Percentiles rank a stretch among this genome's conserved stretches.
Conservation (phyloP, 1,140 invertebrate genomes). For the Hyles vespertilio region DNA sequence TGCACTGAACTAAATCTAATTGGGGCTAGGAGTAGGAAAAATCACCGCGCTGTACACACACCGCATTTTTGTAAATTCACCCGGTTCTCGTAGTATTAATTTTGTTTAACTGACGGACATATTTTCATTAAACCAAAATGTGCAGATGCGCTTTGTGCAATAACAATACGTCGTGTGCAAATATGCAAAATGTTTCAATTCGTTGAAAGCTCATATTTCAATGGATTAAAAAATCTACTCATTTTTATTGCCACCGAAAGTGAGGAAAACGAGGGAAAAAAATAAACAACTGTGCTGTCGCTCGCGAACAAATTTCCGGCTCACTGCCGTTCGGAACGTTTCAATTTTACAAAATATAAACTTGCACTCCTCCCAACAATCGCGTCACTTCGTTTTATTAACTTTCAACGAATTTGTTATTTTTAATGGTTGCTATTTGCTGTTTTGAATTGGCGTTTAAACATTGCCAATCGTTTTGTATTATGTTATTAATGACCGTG, state of each 20-base stretch:
- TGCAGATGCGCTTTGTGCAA: too few species aligned
- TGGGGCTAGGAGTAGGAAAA: conserved; percentile 26
- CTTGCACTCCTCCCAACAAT: conserved; percentile 28
- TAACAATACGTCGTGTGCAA: conserved; percentile 1
- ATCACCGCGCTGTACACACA: too few species aligned
- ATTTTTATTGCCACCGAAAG: conserved; percentile 38
- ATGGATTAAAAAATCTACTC: conserved; percentile 20
- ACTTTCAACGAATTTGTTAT: too few species aligned
- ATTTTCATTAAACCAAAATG: too few species aligned
- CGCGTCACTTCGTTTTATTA: conserved; percentile 12
- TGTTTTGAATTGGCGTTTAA: too few species aligned
- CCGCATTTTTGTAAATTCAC: too few species aligned
- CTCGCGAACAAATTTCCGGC: conserved; percentile 40
- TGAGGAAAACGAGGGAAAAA: conserved; percentile 38
- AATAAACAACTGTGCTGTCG: conserved; percentile 35
- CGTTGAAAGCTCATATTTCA: conserved; percentile 21
- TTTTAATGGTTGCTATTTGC: too few species aligned
- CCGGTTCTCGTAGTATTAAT: too few species aligned
- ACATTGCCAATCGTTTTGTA: too few species aligned
- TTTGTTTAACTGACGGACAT: too few species aligned
- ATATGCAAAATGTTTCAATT: conserved; percentile 3
- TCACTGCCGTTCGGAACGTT: conserved; percentile 35
- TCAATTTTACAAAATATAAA: conserved; percentile 49
- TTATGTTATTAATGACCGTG: too few species aligned
- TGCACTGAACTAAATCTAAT: conserved; percentile 43